Base-by-base conservation (phyloP, 2,888 invertebrate species). In the Liopterus haemorrhoidalis region DNA sequence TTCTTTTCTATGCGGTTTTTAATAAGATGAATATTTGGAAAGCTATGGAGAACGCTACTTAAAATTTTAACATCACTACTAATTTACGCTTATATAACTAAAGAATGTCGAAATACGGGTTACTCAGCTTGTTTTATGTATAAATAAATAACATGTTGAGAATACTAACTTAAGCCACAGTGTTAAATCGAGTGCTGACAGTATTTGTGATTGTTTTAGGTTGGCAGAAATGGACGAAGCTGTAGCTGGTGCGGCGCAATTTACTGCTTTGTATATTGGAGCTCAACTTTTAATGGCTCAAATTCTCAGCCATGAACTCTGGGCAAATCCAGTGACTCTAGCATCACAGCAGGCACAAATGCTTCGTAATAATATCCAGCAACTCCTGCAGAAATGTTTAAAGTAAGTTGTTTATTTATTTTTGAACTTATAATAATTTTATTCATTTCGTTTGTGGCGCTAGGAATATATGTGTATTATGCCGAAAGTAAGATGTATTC, bases 241-340 rank as follows among this genome's bases (percentile, higher is more conserved):
- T 12, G 82, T 87, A 64, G 78, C 82, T 14, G 87, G 88, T 12
- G 82, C 87, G 3, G 86, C 90, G 5, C 81, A 85, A 61, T 90
- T 90, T 65, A 81, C 86, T 35, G 82, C 86, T 9, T 70, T 87
- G 49, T 88, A 86, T 60, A 82, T 88, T 49, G 81, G 84, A 27
- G 77, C 79, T 28, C 81, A 80, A 60, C 69, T 78, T 4, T 70
- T 75, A 50, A 72, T 74, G 53, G 70, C 73, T 37, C 73, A 79
- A 49, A 66, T 68, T 40, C 54, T 72, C 35, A 67, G 67, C 31
- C 66, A 65, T 41, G 65, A 66, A 28, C 62, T 65, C 46, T 72
- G 72, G 71, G 63, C 64, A 18, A 70, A 67, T 54, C 70, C 72
- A 8, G 66, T 65, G 2, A 64, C 66, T 22, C 58, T 72, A 12